A percentile compares a stretch with the other conserved stretches of the same genome.
These are phyloP conservation scores for Rousettus madagascariensis DNA, from an alignment of 2,797 vertebrate genomes.

Conservation along the genomic window DNA sequence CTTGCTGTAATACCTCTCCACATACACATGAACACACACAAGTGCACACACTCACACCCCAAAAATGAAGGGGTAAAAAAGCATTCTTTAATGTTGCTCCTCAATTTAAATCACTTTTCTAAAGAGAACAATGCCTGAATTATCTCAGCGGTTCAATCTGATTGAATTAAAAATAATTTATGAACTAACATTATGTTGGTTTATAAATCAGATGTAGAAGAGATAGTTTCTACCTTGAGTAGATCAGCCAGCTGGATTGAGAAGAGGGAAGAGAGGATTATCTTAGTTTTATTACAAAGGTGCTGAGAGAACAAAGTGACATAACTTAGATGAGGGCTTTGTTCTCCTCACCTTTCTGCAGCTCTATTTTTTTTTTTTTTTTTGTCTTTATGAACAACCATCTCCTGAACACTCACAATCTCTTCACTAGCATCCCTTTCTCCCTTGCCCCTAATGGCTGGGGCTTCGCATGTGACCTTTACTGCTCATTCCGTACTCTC, in stretches of 20 bases:
- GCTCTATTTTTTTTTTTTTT: too few relatives aligned
- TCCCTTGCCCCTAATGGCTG: fast-evolving
- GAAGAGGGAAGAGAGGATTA: not conserved
- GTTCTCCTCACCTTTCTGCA: not conserved
- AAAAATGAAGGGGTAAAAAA: not conserved
- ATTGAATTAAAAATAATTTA: not conserved
- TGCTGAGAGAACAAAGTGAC: not conserved
- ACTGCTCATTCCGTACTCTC: fast-evolving
- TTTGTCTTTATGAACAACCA: not conserved
- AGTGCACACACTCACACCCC: too few relatives aligned
- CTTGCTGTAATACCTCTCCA: too few relatives aligned
- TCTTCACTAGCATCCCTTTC: not conserved
- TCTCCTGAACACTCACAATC: not conserved
- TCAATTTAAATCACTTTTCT: not conserved
- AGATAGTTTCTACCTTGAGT: not conserved
- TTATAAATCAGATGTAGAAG: not conserved
- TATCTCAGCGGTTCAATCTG: not conserved
- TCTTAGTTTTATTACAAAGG: not conserved
- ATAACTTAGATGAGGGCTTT: not conserved
- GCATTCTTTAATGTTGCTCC: not conserved
- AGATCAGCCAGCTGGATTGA: not conserved
- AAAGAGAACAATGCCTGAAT: not conserved
- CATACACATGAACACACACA: too few relatives aligned
- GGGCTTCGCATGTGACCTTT: not conserved
- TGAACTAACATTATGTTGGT: not conserved